phyloP scores from a whole-genome alignment of 2,113 vertebrate species.

The Atlantisia rogersi region DNA sequence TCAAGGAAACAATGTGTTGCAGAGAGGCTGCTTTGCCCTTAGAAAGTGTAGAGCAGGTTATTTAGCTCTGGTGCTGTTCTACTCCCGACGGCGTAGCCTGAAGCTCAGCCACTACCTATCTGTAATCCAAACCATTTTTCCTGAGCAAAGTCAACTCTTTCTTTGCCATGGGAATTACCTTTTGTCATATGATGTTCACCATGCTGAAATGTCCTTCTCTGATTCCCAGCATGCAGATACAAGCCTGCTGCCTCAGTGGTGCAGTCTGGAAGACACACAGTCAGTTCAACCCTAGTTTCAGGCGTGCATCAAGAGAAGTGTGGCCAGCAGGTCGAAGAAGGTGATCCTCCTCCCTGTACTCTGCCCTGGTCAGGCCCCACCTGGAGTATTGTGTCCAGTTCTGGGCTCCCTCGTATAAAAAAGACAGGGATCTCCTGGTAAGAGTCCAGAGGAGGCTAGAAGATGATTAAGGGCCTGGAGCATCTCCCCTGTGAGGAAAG shows the following conservation, averaged over 20 bases:
- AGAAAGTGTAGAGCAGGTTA: fast-evolving
- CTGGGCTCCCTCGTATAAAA: too few relatives aligned
- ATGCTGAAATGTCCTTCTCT: neutral
- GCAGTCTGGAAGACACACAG: neutral
- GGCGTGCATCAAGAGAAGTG: too few relatives aligned
- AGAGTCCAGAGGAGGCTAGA: too few relatives aligned
- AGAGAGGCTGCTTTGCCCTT: neutral
- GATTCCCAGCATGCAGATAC: neutral
- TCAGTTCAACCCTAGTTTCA: neutral
- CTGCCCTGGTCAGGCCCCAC: too few relatives aligned
- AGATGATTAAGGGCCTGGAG: too few relatives aligned
- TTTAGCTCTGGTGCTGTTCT: neutral
- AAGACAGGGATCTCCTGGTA: too few relatives aligned
- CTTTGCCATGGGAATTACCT: neutral
- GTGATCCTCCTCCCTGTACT: too few relatives aligned
- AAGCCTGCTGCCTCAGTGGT: neutral
- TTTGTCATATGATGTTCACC: neutral
- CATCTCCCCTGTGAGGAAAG: too few relatives aligned
- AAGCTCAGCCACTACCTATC: neutral
- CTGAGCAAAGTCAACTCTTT: neutral
- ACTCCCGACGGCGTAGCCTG: neutral
- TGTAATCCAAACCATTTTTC: neutral
- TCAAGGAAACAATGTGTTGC: neutral
- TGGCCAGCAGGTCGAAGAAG: too few relatives aligned
- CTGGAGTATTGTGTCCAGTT: too few relatives aligned